Base-by-base conservation (phyloP, 2,888 invertebrate genomes). In the Synergus japonicus region DNA sequence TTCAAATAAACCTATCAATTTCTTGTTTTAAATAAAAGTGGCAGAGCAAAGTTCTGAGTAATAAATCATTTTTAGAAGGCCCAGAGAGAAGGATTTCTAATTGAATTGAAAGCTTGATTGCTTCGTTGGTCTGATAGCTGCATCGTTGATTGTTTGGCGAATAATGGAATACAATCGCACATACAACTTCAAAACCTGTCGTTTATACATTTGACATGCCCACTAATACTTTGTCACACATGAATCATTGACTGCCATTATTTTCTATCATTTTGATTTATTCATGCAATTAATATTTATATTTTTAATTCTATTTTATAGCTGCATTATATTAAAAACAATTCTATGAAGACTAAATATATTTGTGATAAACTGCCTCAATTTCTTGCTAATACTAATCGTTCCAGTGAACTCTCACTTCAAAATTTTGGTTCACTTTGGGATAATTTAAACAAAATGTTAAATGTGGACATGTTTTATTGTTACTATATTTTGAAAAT, bases 91-190 rank as follows among this genome's bases (percentile, higher is more conserved):
- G 49, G 69, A 69, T 37, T 49, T 37, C 69, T 78, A 80, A 83
- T 83, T 81, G 79, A 81, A 82, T 81, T 81, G 79, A 81, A 85
- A 79, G 82, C 83, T 85, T 87, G 88, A 89, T 88, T 88, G 87
- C 88, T 88, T 89, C 88, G 88, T 88, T 89, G 88, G 87, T 87
- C 86, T 87, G 83, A 82, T 84, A 67, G 81, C 78, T 81, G 81
- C 43, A 85, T 80, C 84, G 69, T 41, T 54, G 73, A 54, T 37
- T 73, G 73, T 54, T 54, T 73, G 15, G 49, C 54, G 54, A 29
- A 37, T 13, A 54, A 54, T 73, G 49, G 15, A 73, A 73, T 13
- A 37, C 73, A 73, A 37, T 54, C 69, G 69, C 46, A n/a, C 65
- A 65, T 41, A 65, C 15, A 73, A 49, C 29, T 49, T 69, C 8